Conservation (phyloP, 37 sponge, comb jelly and placozoan genomes). For the Oscarella lobularis region DNA sequence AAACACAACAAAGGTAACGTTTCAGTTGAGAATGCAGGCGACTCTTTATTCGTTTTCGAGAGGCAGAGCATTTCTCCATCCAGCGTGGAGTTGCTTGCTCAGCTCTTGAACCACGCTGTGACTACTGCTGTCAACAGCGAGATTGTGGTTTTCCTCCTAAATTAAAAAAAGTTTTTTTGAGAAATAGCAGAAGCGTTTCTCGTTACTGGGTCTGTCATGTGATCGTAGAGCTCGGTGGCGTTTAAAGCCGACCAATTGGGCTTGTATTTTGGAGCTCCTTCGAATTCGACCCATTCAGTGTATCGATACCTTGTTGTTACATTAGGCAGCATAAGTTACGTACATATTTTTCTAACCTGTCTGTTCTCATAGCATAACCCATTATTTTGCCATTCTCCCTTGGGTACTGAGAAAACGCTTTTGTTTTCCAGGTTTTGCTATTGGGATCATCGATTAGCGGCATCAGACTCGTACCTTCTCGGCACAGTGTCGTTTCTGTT, state of each 20-base stretch:
- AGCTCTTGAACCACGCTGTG: constrained; percentile 6
- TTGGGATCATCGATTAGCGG: constrained; percentile 25
- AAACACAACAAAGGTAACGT: no score
- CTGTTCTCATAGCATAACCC: constrained; percentile 30
- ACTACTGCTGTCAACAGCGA: constrained; percentile 11
- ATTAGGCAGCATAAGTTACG: not conserved
- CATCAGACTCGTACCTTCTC: constrained; percentile 15
- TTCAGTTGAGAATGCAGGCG: no score
- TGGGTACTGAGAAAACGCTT: constrained; percentile 31
- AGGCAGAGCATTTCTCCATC: constrained; percentile 23
- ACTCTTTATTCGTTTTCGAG: no score
- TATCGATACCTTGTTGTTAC: constrained; percentile 14
- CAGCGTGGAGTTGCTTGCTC: constrained; percentile 9
- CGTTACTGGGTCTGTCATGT: not conserved
- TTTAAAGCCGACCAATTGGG: constrained; percentile 11
- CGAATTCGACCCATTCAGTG: constrained; percentile 29
- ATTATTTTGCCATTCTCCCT: constrained; percentile 11
- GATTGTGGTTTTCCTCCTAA: constrained; percentile 24
- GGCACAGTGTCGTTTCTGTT: constrained; percentile 5
- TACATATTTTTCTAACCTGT: not conserved
- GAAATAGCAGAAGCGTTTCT: no score
- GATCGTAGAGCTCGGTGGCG: constrained; percentile 36
- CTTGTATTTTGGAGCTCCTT: not conserved
- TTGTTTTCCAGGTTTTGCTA: constrained; percentile 17
- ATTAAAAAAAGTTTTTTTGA: no score